Percentiles rank a stretch among this genome's conserved stretches.
These are phyloP conservation scores for Pachyramphus minor DNA, from an alignment of 2,113 vertebrate species.

Conservation along the genomic window DNA sequence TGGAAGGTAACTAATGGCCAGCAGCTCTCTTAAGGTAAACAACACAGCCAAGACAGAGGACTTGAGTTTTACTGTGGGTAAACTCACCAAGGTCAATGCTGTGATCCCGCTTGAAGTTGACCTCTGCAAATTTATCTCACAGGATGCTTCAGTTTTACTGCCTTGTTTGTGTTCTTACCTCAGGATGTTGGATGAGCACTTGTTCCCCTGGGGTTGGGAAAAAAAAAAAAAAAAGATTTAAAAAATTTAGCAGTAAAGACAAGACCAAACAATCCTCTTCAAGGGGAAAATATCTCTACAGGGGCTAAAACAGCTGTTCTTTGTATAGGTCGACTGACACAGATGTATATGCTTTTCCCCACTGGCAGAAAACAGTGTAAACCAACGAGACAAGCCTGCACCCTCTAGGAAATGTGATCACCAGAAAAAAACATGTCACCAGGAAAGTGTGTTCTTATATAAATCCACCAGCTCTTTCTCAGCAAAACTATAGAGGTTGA, in stretches of 20 bases:
- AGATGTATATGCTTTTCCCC: not conserved
- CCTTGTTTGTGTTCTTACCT: not conserved
- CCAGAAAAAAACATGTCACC: not conserved
- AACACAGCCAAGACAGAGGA: not conserved
- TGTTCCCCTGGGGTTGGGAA: not conserved
- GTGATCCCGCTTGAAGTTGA: not conserved
- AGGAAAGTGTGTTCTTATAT: not conserved
- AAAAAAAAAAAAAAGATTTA: not conserved
- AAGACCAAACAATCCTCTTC: constrained; percentile 43
- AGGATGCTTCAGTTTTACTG: not conserved
- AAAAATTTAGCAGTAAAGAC: not conserved
- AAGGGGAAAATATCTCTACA: constrained; percentile 1
- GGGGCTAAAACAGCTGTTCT: constrained; percentile 22
- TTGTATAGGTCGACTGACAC: not conserved
- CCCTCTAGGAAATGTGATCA: not conserved
- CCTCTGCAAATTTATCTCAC: constrained; percentile 11
- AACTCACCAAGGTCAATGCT: constrained; percentile 17
- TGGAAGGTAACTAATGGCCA: not conserved
- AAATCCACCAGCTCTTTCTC: not conserved
- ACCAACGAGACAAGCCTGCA: not conserved
- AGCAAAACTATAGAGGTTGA: not conserved
- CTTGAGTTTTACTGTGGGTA: not conserved
- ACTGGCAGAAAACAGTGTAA: constrained; percentile 11
- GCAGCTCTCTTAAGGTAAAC: constrained; percentile 10
- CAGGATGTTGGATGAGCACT: not conserved